These are phyloP conservation scores for Dastarcus helophoroides DNA, from an alignment of 2,888 invertebrate genomes.

Conservation along the genomic window DNA sequence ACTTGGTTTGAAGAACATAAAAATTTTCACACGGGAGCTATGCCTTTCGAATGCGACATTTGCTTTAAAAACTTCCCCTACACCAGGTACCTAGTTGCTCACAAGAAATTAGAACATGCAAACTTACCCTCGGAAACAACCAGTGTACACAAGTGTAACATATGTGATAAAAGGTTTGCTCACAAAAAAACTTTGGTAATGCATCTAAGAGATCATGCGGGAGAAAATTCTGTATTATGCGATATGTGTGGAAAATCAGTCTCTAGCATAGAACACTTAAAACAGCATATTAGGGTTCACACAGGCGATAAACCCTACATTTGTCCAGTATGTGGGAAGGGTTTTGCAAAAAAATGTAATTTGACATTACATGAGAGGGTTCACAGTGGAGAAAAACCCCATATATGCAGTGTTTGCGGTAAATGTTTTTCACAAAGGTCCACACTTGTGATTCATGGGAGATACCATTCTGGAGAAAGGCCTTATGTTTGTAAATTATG, in stretches of 20 bases:
- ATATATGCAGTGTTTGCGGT: constrained; percentile 45
- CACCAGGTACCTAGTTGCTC: constrained; percentile 37
- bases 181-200: constrained; percentile 28
- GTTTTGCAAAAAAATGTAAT: constrained; percentile 47
- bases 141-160: constrained; percentile 35
- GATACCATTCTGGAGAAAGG: constrained; percentile 46
- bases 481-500: constrained; percentile 44
- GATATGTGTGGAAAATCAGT: constrained; percentile 45
- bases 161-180: constrained; percentile 34
- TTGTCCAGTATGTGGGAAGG: constrained; percentile 33
- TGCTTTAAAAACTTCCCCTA: constrained; percentile 18
- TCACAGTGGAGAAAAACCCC: constrained; percentile 48
- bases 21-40: constrained; percentile 34
- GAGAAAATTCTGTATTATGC: constrained; percentile 38
- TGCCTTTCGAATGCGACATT: constrained; percentile 36
- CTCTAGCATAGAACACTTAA: constrained; percentile 37
- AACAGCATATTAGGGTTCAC: constrained; percentile 41
- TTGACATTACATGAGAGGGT: constrained; percentile 46
- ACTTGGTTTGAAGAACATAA: constrained; percentile 19
- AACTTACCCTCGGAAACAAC: constrained; percentile 25
- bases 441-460: constrained; percentile 47
- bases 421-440: constrained; percentile 46
- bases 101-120: constrained; percentile 37
- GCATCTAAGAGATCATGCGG: constrained; percentile 34
- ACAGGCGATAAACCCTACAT: constrained; percentile 38